Conservation (phyloP, 2,888 invertebrate species). For the Pyralis farinalis region DNA sequence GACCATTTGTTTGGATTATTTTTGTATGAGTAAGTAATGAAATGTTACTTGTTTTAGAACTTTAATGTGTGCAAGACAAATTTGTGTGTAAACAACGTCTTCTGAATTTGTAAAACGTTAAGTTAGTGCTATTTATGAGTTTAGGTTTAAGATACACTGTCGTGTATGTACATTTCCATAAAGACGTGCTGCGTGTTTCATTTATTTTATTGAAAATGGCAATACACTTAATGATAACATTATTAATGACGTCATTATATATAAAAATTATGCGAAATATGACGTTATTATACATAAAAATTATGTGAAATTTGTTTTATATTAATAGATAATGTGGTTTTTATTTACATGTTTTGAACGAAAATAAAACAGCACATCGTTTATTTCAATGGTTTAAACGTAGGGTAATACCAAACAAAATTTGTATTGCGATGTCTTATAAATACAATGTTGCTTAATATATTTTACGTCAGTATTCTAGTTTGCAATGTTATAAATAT, state of each 20-base stretch:
- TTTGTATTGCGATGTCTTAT: background rate
- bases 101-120: conserved; percentile 35
- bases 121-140: conserved; percentile 41
- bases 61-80: conserved; percentile 36
- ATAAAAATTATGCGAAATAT: background rate
- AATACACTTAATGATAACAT: conserved; percentile 13
- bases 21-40: conserved; percentile 68
- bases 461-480: background rate
- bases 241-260: too few species aligned
- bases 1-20: conserved; percentile 61
- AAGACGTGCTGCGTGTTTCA: conserved; percentile 20
- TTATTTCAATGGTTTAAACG: background rate
- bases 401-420: background rate
- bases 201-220: conserved; percentile 14
- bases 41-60: conserved; percentile 42
- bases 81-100: conserved; percentile 40
- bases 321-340: background rate
- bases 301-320: background rate
- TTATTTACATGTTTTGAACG: background rate
- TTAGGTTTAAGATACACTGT: conserved; percentile 39
- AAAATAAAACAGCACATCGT: background rate
- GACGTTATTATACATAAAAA: too few species aligned
- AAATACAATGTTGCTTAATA: background rate
- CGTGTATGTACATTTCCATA: conserved; percentile 36
- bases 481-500: conserved; percentile 2